Evolutionary conservation across 2,888 invertebrate genomes (phyloP), one percentile per base, ranked within the genome.

Genomic region (Cheilosia pagana): DNA sequence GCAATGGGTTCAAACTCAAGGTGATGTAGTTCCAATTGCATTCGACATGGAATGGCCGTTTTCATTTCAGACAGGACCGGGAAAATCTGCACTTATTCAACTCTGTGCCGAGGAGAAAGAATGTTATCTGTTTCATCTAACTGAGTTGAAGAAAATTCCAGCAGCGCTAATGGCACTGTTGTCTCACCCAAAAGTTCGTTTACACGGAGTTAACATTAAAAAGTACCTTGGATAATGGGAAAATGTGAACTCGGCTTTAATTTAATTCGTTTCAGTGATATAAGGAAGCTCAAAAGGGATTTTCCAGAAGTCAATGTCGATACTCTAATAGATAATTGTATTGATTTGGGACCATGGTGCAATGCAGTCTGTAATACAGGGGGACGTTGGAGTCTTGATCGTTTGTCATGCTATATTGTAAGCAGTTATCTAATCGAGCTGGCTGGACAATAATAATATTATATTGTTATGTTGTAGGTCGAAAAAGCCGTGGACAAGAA

Each of bases 21-120:
- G 68, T 14, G 91, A 91, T 3, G 86, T 92, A 21, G 90, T 94
- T 43, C 93, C 94, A 4, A 89, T 95, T 81, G 94, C 95, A 4
- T 95, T 95, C 88, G 95, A 95, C 88, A 92, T 94, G 90, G 95
- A 95, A 89, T 95, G 95, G 95, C 94, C 94, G 5, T 94, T 94
- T 88, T 93, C 91, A 72, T 94, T 93, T 88, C 91, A 93, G 90
- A 93, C 93, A 0, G 94, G 94, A 4, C 91, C 93, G 23, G 94
- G 93, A 2, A 94, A 93, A 90, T 93, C 94, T 0, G 93, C 95
- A 0, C 91, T 95, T 2, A 94, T 94, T 59, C 95, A 95, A 90
- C 92, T 95, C 59, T 94, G 94, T 88, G 91, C 93, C 2, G 92
- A 93, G 16, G 90, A 93, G 55, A 88, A 90, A 16, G 89, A 91